Percentiles rank a stretch among this genome's conserved stretches.
Conservation (phyloP, 1,140 invertebrate genomes). For the Coptotermes formosanus region DNA sequence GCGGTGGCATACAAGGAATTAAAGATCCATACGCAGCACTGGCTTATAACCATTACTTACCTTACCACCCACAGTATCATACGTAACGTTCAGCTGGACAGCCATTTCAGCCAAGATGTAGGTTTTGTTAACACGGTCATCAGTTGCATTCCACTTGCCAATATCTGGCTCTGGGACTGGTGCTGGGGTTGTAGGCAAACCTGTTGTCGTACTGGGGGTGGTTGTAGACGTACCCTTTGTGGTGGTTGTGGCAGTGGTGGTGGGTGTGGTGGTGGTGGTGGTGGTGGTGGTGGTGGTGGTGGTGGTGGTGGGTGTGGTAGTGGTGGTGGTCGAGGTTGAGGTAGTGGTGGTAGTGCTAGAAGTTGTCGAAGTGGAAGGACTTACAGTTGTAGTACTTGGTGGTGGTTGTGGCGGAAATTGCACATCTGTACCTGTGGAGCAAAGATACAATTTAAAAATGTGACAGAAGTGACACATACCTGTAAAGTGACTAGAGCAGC, state of each 20-base stretch:
- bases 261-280: conserved; percentile 37
- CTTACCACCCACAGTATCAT: conserved; percentile 42
- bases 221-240: conserved; percentile 43
- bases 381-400: conserved; percentile 37
- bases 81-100: conserved; percentile 59
- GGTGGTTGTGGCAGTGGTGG: conserved; percentile 43
- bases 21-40: neutral
- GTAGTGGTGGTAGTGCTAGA: conserved; percentile 40
- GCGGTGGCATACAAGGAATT: neutral
- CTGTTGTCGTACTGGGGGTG: conserved; percentile 38
- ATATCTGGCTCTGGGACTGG: conserved; percentile 47
- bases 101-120: conserved; percentile 64
- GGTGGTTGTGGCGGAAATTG: neutral
- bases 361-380: conserved; percentile 39
- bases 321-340: conserved; percentile 36
- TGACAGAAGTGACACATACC: too few relatives aligned
- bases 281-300: conserved; percentile 39
- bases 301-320: conserved; percentile 35
- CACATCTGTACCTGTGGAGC: too few relatives aligned
- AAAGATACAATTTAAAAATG: too few relatives aligned
- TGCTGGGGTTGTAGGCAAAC: conserved; percentile 41
- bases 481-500: too few relatives aligned
- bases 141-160: conserved; percentile 54
- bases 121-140: conserved; percentile 45
- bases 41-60: neutral